Evolutionary conservation across 2,797 vertebrate genomes (phyloP).

Genomic region (Myotis daubentonii): DNA sequence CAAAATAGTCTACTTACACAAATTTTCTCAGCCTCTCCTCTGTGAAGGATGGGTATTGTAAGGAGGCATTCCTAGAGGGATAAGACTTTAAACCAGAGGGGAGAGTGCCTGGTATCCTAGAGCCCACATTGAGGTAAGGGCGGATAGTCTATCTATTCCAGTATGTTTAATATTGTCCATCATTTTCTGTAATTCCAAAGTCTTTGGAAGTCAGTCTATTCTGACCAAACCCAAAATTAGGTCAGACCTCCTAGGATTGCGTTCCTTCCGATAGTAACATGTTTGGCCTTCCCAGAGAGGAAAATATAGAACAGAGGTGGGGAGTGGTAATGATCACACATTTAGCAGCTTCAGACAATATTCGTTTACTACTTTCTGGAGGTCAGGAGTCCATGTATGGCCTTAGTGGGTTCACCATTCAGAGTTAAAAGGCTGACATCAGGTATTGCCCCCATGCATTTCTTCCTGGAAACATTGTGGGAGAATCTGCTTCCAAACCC

Average conservation of each 20-base stretch:
- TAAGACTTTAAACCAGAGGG: neutral
- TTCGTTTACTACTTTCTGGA: neutral
- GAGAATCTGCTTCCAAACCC: neutral
- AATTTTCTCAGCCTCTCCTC: neutral
- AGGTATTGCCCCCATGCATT: neutral
- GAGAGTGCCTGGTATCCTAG: neutral
- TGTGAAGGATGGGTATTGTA: neutral
- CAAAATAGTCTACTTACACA: neutral
- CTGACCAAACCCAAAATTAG: neutral
- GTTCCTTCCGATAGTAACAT: neutral
- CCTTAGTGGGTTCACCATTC: neutral
- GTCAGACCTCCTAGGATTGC: neutral
- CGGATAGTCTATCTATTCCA: neutral
- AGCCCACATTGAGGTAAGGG: neutral
- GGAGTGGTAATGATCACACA: neutral
- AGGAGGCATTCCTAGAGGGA: neutral
- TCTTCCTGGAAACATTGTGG: neutral
- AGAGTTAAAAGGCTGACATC: neutral
- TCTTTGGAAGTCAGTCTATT: neutral
- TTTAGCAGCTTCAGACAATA: neutral
- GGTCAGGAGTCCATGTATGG: neutral
- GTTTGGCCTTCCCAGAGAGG: neutral
- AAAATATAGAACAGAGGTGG: neutral
- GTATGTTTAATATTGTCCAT: neutral
- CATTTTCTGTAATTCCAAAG: neutral